Evolutionary conservation across 2,113 vertebrate genomes (phyloP), one percentile per base, ranked within the genome.

Genomic region (Mionectes macconnelli): DNA sequence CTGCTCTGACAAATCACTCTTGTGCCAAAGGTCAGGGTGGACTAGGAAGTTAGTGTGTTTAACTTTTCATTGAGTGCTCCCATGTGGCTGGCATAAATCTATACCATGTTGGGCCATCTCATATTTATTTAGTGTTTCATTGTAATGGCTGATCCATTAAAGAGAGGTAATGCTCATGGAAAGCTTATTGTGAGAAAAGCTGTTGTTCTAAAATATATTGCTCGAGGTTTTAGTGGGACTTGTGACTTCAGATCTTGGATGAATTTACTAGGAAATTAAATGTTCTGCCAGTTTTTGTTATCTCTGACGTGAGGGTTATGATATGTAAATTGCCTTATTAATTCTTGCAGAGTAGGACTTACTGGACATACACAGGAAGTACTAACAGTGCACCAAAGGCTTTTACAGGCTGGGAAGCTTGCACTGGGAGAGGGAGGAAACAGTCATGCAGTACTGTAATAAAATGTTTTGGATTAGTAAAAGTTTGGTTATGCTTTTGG

Each of bases 281-380:
- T 44, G 15, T 35, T 87, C 10, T 63, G 33, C 19, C 13, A 24
- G 13, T 27, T 64, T 69, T 87, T 85, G 10, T 77, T 30, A 19
- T 62, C 25, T 23, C 17, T 45, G 11, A 67, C 75, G 24, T 64
- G 44, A 60, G 44, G 39, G 37, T 76, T 89, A 23, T 42, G 30
- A 8, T 44, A 25, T 0, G 0, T 49, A 62, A 42, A 20, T 33
- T 74, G 42, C n/a, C 8, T 0, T 33, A 35, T 47, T 25, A 40
- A 0, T 37, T 86, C 22, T n/a, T 5, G 1, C 44, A 25, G 40
- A 21, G 17, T 44, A 47, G 20, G 53, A 20, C 7, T 53, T 55
- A 9, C 12, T 69, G 63, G 18, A 11, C 3, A 2, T 33, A 53
- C 6, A 12, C 2, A 0, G 22, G 25, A 57, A 53, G 12, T 47